Percentiles rank a stretch among this genome's conserved stretches.
Evolutionary conservation across 2,797 vertebrate species (phyloP).

Genomic region (Esox masquinongy): DNA sequence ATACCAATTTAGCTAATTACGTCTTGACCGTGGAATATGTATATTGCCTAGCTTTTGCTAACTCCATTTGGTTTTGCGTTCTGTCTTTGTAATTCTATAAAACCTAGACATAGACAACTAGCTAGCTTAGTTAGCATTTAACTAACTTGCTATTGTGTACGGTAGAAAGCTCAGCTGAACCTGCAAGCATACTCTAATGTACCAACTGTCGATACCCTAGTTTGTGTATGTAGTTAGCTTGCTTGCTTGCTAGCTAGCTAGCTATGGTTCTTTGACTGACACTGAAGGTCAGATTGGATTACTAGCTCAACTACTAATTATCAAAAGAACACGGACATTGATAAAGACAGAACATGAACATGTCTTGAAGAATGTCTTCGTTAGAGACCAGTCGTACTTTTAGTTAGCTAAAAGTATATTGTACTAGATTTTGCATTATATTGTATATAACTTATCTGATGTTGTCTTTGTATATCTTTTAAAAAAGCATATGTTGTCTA

Average conservation of each 20-base stretch:
- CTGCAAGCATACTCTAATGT: not conserved
- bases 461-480: not conserved
- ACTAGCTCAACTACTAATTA: not conserved
- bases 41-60: not conserved
- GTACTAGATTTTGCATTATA: not conserved
- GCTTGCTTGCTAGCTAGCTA: not conserved
- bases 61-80: not conserved
- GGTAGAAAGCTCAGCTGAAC: not conserved
- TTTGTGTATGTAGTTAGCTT: not conserved
- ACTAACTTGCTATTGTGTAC: not conserved
- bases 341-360: not conserved
- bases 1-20: not conserved
- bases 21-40: not conserved
- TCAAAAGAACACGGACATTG: not conserved
- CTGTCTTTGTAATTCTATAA: not conserved
- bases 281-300: not conserved
- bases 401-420: not conserved
- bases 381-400: not conserved
- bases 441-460: not conserved
- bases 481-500: not conserved
- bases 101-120: not conserved
- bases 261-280: not conserved
- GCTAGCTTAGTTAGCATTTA: not conserved
- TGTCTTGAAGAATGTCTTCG: not conserved
- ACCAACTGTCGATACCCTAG: not conserved